Base-by-base conservation (phyloP, 2,888 invertebrate species). In the Rotaria sp. region DNA sequence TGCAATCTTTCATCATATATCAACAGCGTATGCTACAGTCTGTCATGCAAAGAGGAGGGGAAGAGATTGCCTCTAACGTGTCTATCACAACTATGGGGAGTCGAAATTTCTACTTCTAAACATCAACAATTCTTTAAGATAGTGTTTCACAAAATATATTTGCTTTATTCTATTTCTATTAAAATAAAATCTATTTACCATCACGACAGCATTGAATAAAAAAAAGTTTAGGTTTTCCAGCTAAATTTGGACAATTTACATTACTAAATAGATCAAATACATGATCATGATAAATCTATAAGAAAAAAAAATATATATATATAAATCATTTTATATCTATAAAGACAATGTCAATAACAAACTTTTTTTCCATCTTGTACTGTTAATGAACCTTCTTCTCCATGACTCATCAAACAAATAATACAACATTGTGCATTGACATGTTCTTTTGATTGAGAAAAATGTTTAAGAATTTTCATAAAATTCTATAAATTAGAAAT, bases 121-220 rank as follows among this genome's bases (percentile, higher is more conserved):
- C n/a, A n/a, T n/a, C n/a, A n/a, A 45, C 11, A 8, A 45, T 45
- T 5, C 45, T 45, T 5, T 45, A 45, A 11, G 11, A 45, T 45
- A 45, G 11, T 8, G 5, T 45, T 45, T 5, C 45, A 8, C 11
- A n/a, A 45, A 11, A 11, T 11, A 45, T 45, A 45, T 45, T 45
- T 50, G 3, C 3, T 50, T 50, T 3, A 18, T 50, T 50, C 18
- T 50, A 50, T 15, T 50, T 18, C 15, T 50, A 50, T 50, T 15
- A 50, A 50, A 50, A 50, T 18, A 8, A 50, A 15, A 50, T 50
- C 3, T 50, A 50, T 18, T 45, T 85, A 84, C 85, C 85, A 84
- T 87, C 87, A 13, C 87, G 52, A 45, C 87, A 87, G 30, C 85
- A 87, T 59, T 87, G 87, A 84, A 87, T 87, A 48, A 87, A 87